phyloP scores from a whole-genome alignment of 2,797 vertebrate genomes.

The Tinamus major region DNA sequence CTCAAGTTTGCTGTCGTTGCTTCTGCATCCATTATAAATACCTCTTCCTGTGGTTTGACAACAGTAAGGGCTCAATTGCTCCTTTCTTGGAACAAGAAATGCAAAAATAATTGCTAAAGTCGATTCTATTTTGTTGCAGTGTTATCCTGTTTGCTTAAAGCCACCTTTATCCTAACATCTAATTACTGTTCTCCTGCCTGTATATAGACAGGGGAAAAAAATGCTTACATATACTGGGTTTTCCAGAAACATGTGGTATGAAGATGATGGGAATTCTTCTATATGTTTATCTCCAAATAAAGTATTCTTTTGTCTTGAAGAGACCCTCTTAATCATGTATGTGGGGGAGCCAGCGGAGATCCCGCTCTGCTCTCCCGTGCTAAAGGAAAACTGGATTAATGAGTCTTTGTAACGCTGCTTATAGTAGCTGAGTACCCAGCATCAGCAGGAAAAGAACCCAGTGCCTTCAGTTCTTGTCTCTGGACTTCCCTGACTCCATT shows the following conservation, averaged over 20 bases:
- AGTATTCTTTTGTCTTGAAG: neutral
- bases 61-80: slow-evolving; percentile 1
- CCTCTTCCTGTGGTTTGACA: slow-evolving; percentile 18
- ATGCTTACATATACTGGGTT: neutral
- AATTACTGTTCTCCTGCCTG: slow-evolving; percentile 32
- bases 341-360: neutral
- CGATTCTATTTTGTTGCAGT: neutral
- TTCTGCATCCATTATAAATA: neutral
- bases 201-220: neutral
- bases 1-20: neutral
- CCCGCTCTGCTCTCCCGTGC: neutral
- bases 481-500: neutral
- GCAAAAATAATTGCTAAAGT: neutral
- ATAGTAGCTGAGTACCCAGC: neutral
- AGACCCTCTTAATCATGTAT: neutral
- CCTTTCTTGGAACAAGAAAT: slow-evolving; percentile 28
- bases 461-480: neutral
- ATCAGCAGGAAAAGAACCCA: neutral
- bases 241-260: neutral
- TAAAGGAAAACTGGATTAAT: neutral
- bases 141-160: slow-evolving; percentile 4
- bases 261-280: slow-evolving; percentile 14
- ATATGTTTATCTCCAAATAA: neutral
- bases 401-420: neutral
- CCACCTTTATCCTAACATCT: slow-evolving; percentile 21